Evolutionary conservation across 2,888 invertebrate species (phyloP).

Genomic region (Cephus pygmeus): DNA sequence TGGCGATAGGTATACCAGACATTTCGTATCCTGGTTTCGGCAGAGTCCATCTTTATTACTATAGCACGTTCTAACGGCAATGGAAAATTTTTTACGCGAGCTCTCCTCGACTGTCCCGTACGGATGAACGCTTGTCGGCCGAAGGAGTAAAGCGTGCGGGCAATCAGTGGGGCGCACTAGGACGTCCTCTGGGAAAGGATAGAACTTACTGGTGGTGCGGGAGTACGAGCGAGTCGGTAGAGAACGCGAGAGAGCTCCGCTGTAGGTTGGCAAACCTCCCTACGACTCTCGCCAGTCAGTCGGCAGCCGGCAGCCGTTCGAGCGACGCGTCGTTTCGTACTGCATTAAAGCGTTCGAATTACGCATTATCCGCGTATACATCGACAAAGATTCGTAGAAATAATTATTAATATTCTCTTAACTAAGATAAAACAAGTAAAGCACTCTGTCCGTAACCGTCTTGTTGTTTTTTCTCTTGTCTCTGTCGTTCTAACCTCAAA

Average conservation of each 20-base stretch:
- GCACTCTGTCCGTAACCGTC: neutral
- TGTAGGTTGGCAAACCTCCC: neutral
- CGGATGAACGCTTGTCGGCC: neutral
- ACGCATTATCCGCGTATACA: neutral
- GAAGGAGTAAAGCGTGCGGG: neutral
- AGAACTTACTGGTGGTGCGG: neutral
- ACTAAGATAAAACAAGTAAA: neutral
- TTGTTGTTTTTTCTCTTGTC: neutral
- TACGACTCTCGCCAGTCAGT: constrained; percentile 47
- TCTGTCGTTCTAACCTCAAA: too few relatives aligned
- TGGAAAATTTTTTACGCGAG: neutral
- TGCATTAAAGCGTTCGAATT: neutral
- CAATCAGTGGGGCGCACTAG: neutral
- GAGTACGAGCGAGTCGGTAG: neutral
- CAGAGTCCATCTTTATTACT: neutral
- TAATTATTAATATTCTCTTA: neutral
- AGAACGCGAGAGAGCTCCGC: neutral
- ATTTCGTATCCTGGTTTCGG: neutral
- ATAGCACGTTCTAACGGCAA: neutral
- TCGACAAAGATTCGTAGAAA: neutral
- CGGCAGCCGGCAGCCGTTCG: constrained; percentile 61
- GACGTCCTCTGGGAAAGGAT: neutral
- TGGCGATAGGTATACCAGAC: neutral
- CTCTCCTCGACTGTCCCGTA: neutral
- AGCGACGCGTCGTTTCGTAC: constrained; percentile 28